Conservation (phyloP, 2,113 vertebrate species). For the Sapajus apella region DNA sequence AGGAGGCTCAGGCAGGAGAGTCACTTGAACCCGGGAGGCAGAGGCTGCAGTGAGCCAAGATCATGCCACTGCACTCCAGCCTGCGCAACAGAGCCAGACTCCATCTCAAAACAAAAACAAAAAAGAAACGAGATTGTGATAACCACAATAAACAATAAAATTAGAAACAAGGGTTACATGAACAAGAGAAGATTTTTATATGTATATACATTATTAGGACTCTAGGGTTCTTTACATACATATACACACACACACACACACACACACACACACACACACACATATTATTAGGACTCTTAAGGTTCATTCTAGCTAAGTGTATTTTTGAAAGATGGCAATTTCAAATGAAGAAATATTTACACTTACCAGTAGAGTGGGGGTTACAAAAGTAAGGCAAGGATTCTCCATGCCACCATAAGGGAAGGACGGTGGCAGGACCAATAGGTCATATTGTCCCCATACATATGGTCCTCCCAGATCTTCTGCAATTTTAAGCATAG, state of each 20-base stretch:
- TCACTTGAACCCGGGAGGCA: no score
- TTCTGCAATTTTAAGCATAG: slow-evolving; percentile 95
- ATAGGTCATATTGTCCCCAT: slow-evolving; percentile 96
- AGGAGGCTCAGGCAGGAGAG: no score
- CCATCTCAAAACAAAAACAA: neutral
- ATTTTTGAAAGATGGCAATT: neutral
- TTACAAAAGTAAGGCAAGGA: slow-evolving; percentile 97
- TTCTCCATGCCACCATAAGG: slow-evolving; percentile 99
- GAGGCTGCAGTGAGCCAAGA: no score
- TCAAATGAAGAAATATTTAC: neutral
- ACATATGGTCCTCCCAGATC: slow-evolving; percentile 94
- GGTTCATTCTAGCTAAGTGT: neutral
- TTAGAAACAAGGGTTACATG: neutral
- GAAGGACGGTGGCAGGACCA: slow-evolving; percentile 96
- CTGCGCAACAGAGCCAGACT: no score
- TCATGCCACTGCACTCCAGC: no score
- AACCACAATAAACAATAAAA: neutral
- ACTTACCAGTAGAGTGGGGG: slow-evolving; percentile 94
- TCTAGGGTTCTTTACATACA: no score
- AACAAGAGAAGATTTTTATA: neutral
- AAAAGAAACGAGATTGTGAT: neutral
- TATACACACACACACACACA: neutral
- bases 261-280: no score
- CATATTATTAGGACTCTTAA: neutral
- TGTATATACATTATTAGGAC: no score